These are phyloP conservation scores for western clawed frog (Xenopus tropicalis) DNA, from an alignment of 2,113 vertebrate species.

Conservation along the genomic window DNA sequence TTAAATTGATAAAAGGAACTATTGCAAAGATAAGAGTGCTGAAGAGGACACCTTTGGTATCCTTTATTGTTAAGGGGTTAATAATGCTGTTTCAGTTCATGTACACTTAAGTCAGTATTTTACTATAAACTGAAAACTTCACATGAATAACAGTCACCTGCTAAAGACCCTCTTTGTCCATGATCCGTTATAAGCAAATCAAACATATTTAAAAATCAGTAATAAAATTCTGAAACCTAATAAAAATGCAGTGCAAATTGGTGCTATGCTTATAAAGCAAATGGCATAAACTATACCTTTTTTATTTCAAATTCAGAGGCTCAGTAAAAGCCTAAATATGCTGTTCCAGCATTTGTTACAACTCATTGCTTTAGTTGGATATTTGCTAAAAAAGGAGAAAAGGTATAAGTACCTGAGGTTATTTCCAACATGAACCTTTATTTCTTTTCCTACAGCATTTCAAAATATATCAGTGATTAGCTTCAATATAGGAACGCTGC, in stretches of 20 bases:
- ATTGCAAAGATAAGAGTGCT: no score
- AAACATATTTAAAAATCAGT: no score
- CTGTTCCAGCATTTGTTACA: conserved; percentile 16
- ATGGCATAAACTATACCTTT: not conserved
- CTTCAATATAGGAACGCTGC: not conserved
- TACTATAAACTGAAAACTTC: no score
- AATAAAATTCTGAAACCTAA: not conserved
- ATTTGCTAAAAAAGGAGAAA: conserved; percentile 23
- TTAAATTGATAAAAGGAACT: no score
- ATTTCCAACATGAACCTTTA: conserved; percentile 20
- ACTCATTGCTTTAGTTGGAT: conserved; percentile 6
- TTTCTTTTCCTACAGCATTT: not conserved
- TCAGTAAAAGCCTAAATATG: conserved; percentile 3
- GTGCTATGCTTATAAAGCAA: not conserved
- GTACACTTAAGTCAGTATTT: no score
- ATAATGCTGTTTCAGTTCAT: no score
- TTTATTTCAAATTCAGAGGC: not conserved
- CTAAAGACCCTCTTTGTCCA: no score
- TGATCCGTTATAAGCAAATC: no score
- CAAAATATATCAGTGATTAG: conserved; percentile 25
- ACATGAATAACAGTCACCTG: no score
- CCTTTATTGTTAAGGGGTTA: no score
- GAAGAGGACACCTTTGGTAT: no score
- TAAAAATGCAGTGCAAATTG: not conserved
- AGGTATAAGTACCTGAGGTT: conserved; percentile 24